Conservation (phyloP, 2,797 vertebrate species). For the Eulemur albifrons region DNA sequence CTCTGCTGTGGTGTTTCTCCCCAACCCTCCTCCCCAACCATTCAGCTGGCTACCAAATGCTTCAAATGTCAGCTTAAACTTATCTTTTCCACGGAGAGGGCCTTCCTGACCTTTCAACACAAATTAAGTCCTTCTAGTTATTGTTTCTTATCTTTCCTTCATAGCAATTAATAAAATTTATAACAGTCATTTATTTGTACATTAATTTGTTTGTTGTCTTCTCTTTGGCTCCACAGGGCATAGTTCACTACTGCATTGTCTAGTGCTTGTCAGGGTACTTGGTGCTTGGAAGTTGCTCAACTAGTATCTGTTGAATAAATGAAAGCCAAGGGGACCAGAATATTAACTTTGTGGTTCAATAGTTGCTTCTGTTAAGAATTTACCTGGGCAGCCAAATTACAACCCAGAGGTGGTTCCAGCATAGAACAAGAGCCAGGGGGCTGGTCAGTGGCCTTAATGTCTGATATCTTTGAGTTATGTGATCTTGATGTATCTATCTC, state of each 20-base stretch:
- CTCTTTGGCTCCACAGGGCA: neutral
- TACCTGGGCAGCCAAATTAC: neutral
- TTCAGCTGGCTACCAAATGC: neutral
- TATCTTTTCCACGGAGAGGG: neutral
- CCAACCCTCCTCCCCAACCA: neutral
- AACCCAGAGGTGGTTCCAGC: neutral
- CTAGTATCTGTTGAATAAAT: conserved; percentile 3
- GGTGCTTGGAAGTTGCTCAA: neutral
- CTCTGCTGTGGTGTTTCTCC: neutral
- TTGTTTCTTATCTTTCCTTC: neutral
- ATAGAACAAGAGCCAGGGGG: neutral
- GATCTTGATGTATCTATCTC: neutral
- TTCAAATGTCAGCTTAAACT: neutral
- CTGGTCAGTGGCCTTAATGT: neutral
- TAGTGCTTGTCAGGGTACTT: neutral
- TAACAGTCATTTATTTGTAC: neutral
- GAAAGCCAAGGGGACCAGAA: neutral
- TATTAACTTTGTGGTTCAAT: neutral
- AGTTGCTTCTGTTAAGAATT: neutral
- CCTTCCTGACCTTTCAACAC: neutral
- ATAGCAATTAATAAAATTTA: neutral
- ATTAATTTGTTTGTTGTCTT: conserved; percentile 1
- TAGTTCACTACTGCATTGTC: neutral
- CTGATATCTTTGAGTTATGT: neutral
- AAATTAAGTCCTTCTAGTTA: neutral